Evolutionary conservation across 2,888 invertebrate genomes (phyloP).

Genomic region (Apodemia hepburni): DNA sequence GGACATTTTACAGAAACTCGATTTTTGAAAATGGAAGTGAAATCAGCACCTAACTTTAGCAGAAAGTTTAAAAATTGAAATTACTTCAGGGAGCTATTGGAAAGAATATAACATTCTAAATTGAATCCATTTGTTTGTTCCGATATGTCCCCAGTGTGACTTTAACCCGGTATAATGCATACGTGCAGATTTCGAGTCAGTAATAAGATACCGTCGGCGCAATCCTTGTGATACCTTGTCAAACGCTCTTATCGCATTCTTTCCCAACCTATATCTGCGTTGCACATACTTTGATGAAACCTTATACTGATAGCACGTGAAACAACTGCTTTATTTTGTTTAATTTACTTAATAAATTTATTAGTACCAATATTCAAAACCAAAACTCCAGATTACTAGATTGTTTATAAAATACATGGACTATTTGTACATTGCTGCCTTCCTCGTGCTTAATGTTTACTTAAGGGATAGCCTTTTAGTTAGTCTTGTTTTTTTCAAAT

Average conservation of each 20-base stretch:
- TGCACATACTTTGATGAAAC: slow-evolving; percentile 19
- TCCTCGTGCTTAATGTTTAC: too few relatives aligned
- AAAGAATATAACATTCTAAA: slow-evolving; percentile 25
- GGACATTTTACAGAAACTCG: too few relatives aligned
- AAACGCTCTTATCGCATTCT: slow-evolving; percentile 44
- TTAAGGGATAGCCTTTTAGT: too few relatives aligned
- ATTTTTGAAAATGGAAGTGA: too few relatives aligned
- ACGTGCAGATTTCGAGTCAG: slow-evolving; percentile 24
- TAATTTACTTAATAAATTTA: background rate
- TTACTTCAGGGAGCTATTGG: background rate
- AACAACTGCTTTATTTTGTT: background rate
- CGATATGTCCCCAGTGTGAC: slow-evolving; percentile 15
- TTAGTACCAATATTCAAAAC: too few relatives aligned
- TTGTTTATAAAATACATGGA: too few relatives aligned
- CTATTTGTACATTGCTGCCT: too few relatives aligned
- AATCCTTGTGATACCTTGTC: slow-evolving; percentile 35
- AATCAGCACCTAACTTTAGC: too few relatives aligned
- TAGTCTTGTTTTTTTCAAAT: too few relatives aligned
- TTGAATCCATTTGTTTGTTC: slow-evolving; percentile 16
- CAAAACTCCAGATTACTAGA: too few relatives aligned
- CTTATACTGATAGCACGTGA: background rate
- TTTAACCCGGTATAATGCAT: slow-evolving; percentile 7
- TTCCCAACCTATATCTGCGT: slow-evolving; percentile 36
- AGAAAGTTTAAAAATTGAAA: background rate
- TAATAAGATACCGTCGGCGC: slow-evolving; percentile 36